Evolutionary conservation across 2,113 vertebrate species (phyloP).

Genomic region (Actenoides hombroni): DNA sequence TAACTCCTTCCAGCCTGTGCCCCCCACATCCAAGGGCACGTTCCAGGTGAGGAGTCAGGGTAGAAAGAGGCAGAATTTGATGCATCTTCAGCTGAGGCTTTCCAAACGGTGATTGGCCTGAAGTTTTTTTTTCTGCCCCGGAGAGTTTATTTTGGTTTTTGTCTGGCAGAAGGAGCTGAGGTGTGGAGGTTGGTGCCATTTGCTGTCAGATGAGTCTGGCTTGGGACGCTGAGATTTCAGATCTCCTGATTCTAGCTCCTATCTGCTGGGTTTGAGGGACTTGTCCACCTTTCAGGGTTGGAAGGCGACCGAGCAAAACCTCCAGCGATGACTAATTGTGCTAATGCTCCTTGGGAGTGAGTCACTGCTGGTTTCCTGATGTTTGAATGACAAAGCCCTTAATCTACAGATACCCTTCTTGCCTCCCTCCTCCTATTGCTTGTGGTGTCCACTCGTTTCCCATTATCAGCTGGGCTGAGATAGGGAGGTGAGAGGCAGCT

Average conservation of each 20-base stretch:
- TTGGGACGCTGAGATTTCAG: not conserved
- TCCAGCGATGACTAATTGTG: not conserved
- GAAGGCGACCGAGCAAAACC: not conserved
- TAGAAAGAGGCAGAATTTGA: accelerated
- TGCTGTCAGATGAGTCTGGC: not conserved
- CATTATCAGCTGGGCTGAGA: not conserved
- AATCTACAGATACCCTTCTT: not conserved
- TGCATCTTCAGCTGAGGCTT: not conserved
- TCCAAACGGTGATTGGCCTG: not conserved
- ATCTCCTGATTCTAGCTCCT: not conserved
- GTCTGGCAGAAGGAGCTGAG: not conserved
- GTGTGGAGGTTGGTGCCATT: not conserved
- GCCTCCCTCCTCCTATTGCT: not conserved
- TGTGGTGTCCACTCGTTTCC: not conserved
- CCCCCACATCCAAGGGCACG: not conserved
- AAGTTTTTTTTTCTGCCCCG: not conserved
- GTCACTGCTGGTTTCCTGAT: not conserved
- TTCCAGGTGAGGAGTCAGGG: accelerated
- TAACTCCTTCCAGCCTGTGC: not conserved
- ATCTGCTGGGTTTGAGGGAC: not conserved
- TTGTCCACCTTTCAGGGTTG: not conserved
- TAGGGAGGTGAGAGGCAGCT: not conserved
- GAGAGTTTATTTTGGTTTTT: not conserved
- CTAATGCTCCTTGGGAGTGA: not conserved
- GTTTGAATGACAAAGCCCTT: not conserved